Evolutionary conservation across 2,888 invertebrate genomes (phyloP).

Genomic region (Drosophila pseudotakahashii): DNA sequence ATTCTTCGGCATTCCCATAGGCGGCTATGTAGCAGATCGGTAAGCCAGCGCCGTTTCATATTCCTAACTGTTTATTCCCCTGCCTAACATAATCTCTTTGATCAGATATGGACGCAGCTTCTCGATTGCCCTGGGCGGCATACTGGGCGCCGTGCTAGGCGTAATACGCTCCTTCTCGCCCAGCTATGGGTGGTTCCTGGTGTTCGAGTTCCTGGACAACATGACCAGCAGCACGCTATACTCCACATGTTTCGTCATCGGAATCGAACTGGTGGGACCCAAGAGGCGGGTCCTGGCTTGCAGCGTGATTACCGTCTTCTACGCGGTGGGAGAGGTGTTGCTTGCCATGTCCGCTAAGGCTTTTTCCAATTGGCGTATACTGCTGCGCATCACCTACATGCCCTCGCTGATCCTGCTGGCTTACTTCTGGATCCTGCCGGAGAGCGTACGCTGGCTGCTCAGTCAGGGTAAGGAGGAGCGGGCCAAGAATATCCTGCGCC

Average conservation of each 20-base stretch:
- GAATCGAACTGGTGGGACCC: conserved; percentile 92
- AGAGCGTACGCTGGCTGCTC: conserved; percentile 91
- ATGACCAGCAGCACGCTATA: conserved; percentile 89
- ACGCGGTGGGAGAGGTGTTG: conserved; percentile 89
- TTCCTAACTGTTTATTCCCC: no score
- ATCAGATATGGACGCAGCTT: conserved; percentile 86
- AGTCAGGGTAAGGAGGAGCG: conserved; percentile 86
- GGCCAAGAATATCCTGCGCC: conserved; percentile 86
- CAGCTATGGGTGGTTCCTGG: conserved; percentile 88
- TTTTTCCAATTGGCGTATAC: conserved; percentile 88
- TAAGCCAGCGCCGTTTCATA: conserved; percentile 72
- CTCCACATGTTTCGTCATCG: conserved; percentile 89
- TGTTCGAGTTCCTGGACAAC: conserved; percentile 90
- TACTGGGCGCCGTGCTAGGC: conserved; percentile 88
- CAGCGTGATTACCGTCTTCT: conserved; percentile 88
- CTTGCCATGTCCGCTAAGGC: conserved; percentile 89
- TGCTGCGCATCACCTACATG: conserved; percentile 88
- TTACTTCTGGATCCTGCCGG: conserved; percentile 89
- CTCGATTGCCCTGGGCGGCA: conserved; percentile 85
- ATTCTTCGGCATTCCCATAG: conserved; percentile 89
- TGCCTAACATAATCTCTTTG: neutral
- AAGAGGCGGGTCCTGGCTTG: conserved; percentile 90
- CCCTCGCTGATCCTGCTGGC: conserved; percentile 88
- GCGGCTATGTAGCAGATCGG: conserved; percentile 88
- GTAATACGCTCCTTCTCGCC: conserved; percentile 88